A percentile compares a stretch with the other conserved stretches of the same genome.
Conservation (phyloP, 2,888 invertebrate genomes). For the Dione vanillae region DNA sequence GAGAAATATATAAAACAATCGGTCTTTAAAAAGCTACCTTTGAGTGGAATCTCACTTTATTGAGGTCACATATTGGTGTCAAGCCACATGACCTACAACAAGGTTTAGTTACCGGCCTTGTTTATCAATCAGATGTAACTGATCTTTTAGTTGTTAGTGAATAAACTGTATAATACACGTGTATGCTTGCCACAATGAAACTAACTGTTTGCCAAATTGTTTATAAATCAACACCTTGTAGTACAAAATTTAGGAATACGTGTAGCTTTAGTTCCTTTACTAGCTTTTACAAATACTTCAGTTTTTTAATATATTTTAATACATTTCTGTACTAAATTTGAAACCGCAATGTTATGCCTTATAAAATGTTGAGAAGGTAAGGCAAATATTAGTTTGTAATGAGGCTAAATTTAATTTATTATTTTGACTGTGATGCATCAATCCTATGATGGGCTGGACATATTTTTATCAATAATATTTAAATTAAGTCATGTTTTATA, state of each 20-base stretch:
- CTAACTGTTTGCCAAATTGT: slow-evolving; percentile 35
- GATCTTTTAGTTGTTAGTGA: slow-evolving; percentile 55
- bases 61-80: slow-evolving; percentile 70
- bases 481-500: too few species aligned
- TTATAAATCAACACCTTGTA: slow-evolving; percentile 56
- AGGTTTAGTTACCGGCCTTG: slow-evolving; percentile 66
- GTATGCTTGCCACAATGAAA: slow-evolving; percentile 48
- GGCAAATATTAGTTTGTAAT: slow-evolving; percentile 40
- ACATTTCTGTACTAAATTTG: slow-evolving; percentile 20
- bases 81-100: slow-evolving; percentile 74
- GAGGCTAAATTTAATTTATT: slow-evolving; percentile 56
- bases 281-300: not conserved
- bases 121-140: slow-evolving; percentile 54
- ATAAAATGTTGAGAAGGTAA: slow-evolving; percentile 17
- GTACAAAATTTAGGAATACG: slow-evolving; percentile 66
- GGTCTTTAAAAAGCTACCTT: slow-evolving; percentile 60
- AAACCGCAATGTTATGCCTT: not conserved
- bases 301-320: too few species aligned
- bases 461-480: not conserved
- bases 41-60: slow-evolving; percentile 73
- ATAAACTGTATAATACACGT: slow-evolving; percentile 40
- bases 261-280: slow-evolving; percentile 25
- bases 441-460: slow-evolving; percentile 52
- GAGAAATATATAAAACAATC: slow-evolving; percentile 56
- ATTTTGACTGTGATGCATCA: slow-evolving; percentile 55